Conservation (phyloP, 2,113 vertebrate species). For the Pachycephala philippinensis region DNA sequence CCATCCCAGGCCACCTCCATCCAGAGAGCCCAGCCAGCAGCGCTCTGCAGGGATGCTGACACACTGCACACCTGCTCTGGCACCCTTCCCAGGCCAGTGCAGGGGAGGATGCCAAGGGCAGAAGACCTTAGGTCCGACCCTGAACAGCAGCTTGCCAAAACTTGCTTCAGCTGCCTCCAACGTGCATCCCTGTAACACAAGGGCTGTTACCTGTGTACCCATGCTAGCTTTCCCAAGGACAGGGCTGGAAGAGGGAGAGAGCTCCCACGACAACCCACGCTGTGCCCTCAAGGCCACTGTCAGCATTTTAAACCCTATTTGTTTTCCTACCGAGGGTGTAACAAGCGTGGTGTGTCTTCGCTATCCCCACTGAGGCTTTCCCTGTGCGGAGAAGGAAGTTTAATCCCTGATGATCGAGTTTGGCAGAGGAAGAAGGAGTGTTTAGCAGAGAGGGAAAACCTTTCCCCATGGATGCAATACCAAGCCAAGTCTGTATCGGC, state of each 20-base stretch:
- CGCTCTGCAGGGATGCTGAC: accelerated
- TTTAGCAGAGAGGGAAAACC: neutral
- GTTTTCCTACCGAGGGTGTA: neutral
- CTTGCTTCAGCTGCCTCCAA: neutral
- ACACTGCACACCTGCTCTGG: neutral
- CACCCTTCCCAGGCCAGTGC: neutral
- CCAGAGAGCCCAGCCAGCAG: neutral
- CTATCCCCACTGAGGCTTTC: neutral
- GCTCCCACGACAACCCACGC: neutral
- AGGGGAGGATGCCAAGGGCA: accelerated
- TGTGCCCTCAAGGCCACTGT: neutral
- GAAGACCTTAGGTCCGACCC: neutral
- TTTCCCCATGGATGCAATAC: neutral
- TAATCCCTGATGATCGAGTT: neutral
- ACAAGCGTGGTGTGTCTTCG: accelerated
- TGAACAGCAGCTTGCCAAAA: neutral
- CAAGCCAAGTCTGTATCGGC: accelerated
- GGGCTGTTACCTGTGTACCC: neutral
- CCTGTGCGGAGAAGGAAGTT: accelerated
- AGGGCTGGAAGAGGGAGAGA: neutral
- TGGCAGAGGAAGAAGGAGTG: neutral
- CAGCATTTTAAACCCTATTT: neutral
- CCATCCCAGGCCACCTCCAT: accelerated
- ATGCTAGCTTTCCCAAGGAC: neutral
- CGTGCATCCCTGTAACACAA: neutral